Conservation (phyloP, 2,888 invertebrate species). For the Agrenia bidenticulata region DNA sequence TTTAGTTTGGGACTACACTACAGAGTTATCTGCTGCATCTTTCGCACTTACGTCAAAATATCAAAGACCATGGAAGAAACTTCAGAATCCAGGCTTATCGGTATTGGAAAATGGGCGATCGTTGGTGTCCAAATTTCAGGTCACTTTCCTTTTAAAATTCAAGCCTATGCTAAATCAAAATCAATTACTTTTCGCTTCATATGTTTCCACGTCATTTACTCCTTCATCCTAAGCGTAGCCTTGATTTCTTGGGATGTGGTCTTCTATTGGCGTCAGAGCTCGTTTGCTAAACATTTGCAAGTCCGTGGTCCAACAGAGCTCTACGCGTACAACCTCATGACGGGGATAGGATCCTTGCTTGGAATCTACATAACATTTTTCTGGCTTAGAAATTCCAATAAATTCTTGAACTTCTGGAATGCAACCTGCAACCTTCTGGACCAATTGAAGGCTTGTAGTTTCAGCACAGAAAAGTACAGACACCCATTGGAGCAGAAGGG, state of each 20-base stretch:
- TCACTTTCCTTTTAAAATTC: constrained; percentile 22
- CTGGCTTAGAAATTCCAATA: constrained; percentile 12
- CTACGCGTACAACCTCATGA: constrained; percentile 27
- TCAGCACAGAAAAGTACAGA: not conserved
- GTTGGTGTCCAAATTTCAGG: constrained; percentile 23
- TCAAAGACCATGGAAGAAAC: not conserved
- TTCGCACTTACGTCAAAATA: no score
- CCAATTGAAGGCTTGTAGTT: not conserved
- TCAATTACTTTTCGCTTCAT: not conserved
- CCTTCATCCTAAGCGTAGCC: constrained; percentile 13
- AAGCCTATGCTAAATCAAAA: not conserved
- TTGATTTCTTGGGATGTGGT: constrained; percentile 28
- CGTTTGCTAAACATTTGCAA: constrained; percentile 23
- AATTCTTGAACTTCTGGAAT: constrained; percentile 29
- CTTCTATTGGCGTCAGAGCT: constrained; percentile 20
- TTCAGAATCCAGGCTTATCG: not conserved
- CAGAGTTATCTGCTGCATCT: no score
- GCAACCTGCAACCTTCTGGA: constrained; percentile 9
- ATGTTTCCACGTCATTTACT: constrained; percentile 1
- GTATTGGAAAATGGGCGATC: constrained; percentile 22
- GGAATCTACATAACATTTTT: constrained; percentile 23
- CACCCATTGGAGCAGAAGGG: not conserved
- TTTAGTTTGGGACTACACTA: no score
- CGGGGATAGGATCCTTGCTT: constrained; percentile 16
- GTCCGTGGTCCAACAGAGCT: constrained; percentile 25